Percentiles rank a stretch among this genome's conserved stretches.
Evolutionary conservation across 37 sponge, comb jelly and placozoan genomes (phyloP).

Genomic region (Halichondria panicea): DNA sequence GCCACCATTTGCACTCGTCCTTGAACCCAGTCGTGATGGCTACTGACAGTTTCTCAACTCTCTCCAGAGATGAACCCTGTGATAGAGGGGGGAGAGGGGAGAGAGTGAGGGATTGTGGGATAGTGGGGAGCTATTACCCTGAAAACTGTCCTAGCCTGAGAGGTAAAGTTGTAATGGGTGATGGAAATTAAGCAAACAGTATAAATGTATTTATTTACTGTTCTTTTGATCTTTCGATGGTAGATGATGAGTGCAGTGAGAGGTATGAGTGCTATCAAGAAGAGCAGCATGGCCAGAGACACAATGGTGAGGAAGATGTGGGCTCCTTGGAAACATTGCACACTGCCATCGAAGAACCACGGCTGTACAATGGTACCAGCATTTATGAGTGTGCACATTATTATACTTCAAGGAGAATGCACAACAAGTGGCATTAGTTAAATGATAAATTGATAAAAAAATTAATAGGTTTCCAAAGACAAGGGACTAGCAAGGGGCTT

Average conservation of each 20-base stretch:
- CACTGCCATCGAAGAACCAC: slow-evolving; percentile 40
- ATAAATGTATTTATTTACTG: slow-evolving; percentile 2
- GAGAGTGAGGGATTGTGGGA: not conserved
- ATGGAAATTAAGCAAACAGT: no score
- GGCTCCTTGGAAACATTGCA: slow-evolving; percentile 9
- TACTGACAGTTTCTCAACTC: slow-evolving; percentile 2
- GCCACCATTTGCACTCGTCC: slow-evolving; percentile 12
- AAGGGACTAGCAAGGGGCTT: not conserved
- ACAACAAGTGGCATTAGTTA: not conserved
- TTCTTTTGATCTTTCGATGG: slow-evolving; percentile 4
- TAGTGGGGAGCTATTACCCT: no score
- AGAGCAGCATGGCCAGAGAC: not conserved
- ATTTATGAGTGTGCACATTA: no score
- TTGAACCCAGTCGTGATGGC: not conserved
- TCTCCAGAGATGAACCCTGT: not conserved
- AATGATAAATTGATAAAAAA: not conserved
- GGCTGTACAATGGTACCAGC: not conserved
- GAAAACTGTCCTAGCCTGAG: no score
- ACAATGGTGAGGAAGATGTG: slow-evolving; percentile 16
- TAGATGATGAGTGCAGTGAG: not conserved
- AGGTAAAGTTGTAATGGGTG: no score
- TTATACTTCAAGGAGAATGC: not conserved
- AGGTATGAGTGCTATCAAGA: slow-evolving; percentile 1
- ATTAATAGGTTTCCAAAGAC: not conserved
- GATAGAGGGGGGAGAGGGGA: not conserved